These are phyloP conservation scores for Odontamblyopus rebecca DNA, from an alignment of 2,797 vertebrate species.

Conservation along the genomic window DNA sequence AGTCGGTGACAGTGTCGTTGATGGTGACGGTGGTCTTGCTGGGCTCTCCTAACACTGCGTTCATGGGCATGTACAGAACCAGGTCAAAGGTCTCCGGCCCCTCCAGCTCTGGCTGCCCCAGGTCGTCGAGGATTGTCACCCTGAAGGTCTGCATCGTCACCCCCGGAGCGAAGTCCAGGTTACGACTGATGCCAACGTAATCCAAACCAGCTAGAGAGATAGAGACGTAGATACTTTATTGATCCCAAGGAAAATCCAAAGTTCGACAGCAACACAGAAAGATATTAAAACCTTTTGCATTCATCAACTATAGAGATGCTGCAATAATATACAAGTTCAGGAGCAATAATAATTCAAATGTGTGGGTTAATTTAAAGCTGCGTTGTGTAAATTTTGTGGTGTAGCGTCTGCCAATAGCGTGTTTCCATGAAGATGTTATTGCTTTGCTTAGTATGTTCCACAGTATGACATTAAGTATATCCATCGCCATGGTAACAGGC, in stretches of 20 bases:
- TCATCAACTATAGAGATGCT: no score
- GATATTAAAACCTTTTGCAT: no score
- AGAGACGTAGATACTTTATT: no score
- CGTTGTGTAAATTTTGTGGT: no score
- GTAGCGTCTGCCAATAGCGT: no score
- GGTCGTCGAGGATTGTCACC: slow-evolving; percentile 85
- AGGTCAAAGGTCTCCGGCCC: slow-evolving; percentile 85
- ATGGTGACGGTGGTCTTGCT: slow-evolving; percentile 84
- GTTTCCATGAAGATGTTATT: no score
- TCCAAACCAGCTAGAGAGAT: slow-evolving; percentile 79
- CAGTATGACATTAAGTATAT: no score
- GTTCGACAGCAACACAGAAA: no score
- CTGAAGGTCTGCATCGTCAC: slow-evolving; percentile 83
- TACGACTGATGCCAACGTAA: slow-evolving; percentile 84
- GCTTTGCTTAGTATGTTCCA: no score
- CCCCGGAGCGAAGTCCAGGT: slow-evolving; percentile 85
- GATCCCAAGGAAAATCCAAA: no score
- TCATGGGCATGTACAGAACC: slow-evolving; percentile 82
- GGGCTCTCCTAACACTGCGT: slow-evolving; percentile 83
- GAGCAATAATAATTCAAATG: background rate
- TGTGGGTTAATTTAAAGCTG: background rate
- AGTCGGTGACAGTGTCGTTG: slow-evolving; percentile 80
- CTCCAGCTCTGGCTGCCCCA: slow-evolving; percentile 84
- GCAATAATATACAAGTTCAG: slow-evolving; percentile 13
- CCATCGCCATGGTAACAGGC: no score